phyloP scores from a whole-genome alignment of 2,888 invertebrate genomes.

The Drosophila cognata region DNA sequence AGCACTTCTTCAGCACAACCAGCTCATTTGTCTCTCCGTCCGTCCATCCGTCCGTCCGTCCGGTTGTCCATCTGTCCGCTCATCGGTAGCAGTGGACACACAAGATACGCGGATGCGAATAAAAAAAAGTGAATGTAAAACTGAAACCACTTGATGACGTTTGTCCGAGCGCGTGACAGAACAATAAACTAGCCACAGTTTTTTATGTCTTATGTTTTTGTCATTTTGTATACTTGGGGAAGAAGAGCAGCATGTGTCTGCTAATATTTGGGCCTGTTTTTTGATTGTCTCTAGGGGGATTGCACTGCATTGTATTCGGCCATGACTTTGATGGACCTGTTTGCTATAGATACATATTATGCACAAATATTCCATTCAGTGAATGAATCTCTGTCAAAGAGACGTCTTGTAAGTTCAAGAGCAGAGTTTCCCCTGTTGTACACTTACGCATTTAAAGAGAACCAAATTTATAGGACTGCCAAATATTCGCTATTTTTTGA shows the following conservation, averaged over 20 bases:
- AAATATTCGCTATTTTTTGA: not conserved
- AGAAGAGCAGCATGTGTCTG: conserved; percentile 53
- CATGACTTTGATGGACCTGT: conserved; percentile 44
- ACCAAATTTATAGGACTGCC: not conserved
- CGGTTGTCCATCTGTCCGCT: conserved; percentile 6
- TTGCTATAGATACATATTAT: conserved; percentile 13
- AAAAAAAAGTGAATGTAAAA: conserved; percentile 75
- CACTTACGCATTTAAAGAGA: not conserved
- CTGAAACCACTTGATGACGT: conserved; percentile 68
- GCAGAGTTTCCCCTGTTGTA: not conserved
- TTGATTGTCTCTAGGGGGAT: conserved; percentile 6
- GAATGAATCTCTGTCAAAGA: conserved; percentile 41
- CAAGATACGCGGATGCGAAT: conserved; percentile 70
- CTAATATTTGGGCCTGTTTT: conserved; percentile 40
- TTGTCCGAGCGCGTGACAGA: conserved; percentile 68
- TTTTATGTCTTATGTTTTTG: not conserved
- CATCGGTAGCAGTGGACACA: conserved; percentile 43
- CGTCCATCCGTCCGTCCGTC: conserved; percentile 1
- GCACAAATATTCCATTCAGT: conserved; percentile 9
- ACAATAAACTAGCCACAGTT: conserved; percentile 60
- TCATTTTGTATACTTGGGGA: not conserved
- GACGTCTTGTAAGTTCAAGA: not conserved
- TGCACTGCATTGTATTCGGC: conserved; percentile 16
- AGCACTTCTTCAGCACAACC: conserved; percentile 67
- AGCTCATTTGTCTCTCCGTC: conserved; percentile 15